These are phyloP conservation scores for Capromys pilorides DNA, from an alignment of 2,797 vertebrate species.

Conservation along the genomic window DNA sequence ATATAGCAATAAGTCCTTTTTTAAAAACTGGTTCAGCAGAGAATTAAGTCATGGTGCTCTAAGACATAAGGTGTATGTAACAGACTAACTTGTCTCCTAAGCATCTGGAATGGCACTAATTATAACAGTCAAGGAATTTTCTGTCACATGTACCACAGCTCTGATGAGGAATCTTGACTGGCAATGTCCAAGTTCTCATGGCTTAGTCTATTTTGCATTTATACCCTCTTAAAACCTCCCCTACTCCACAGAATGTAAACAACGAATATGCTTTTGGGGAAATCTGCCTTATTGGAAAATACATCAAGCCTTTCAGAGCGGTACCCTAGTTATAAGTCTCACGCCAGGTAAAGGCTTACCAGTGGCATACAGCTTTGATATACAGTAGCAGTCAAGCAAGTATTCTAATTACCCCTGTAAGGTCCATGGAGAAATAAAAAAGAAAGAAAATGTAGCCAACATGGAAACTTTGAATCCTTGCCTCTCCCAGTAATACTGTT, in stretches of 20 bases:
- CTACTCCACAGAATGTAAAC: neutral
- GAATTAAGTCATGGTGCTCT: neutral
- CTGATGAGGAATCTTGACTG: neutral
- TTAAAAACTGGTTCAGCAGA: neutral
- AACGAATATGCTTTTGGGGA: constrained; percentile 5
- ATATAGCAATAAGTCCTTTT: constrained; percentile 24
- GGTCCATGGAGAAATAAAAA: neutral
- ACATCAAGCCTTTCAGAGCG: neutral
- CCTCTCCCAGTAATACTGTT: constrained; percentile 30
- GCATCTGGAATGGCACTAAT: neutral
- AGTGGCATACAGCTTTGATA: neutral
- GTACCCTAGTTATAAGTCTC: neutral
- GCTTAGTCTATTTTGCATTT: constrained; percentile 38
- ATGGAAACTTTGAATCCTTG: neutral
- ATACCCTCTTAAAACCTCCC: neutral
- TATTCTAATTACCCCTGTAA: constrained; percentile 12
- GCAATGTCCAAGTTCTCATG: constrained; percentile 18
- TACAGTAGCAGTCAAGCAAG: neutral
- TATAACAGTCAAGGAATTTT: constrained; percentile 30
- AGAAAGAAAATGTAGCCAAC: constrained; percentile 1
- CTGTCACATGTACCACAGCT: neutral
- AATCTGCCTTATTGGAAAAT: neutral
- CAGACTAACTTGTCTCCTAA: neutral
- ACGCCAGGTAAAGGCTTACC: constrained; percentile 16
- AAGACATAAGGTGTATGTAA: neutral